phyloP scores from a whole-genome alignment of 2,113 vertebrate genomes.

The Amazona vittata region DNA sequence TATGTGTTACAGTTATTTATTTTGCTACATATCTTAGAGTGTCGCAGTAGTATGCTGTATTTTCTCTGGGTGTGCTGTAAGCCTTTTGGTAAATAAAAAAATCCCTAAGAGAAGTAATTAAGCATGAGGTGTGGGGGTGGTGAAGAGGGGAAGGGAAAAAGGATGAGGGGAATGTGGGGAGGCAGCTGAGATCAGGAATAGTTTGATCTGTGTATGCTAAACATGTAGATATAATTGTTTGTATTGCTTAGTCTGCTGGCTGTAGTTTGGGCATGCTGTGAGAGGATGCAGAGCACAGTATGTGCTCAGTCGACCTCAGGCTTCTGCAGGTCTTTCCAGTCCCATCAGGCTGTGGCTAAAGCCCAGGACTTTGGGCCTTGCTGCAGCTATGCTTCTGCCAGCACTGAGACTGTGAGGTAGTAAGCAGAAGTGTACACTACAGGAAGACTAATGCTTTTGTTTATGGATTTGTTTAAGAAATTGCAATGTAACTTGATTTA shows the following conservation, averaged over 20 bases:
- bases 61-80: neutral
- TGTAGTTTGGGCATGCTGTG: neutral
- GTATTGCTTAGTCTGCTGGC: neutral
- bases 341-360: neutral
- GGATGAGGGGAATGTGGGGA: neutral
- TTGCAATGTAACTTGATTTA: neutral
- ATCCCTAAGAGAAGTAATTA: neutral
- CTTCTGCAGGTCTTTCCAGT: neutral
- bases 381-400: neutral
- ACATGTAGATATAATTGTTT: neutral
- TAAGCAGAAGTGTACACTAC: fast-evolving
- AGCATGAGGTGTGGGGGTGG: neutral
- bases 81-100: neutral
- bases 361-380: neutral
- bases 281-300: neutral
- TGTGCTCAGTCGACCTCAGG: neutral
- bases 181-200: neutral
- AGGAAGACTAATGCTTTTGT: neutral
- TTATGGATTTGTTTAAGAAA: neutral
- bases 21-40: neutral
- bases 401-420: neutral
- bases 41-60: neutral
- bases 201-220: neutral
- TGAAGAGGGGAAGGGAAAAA: neutral
- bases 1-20: neutral